Evolutionary conservation across 2,113 vertebrate species (phyloP).

Genomic region (Laterallus jamaicensis): DNA sequence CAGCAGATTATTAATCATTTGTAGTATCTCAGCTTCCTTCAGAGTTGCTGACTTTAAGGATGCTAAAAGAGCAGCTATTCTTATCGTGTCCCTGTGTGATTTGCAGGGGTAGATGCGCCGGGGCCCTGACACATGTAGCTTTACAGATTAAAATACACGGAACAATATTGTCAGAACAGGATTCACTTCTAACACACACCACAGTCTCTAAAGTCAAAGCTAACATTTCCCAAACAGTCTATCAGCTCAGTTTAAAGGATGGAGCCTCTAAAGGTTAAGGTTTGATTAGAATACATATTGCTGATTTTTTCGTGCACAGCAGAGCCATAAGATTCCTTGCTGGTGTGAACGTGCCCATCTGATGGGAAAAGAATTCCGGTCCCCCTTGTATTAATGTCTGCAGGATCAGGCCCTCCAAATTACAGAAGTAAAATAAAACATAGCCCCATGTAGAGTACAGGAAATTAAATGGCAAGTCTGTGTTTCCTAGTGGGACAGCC

Average conservation of each 20-base stretch:
- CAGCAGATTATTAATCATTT: background rate
- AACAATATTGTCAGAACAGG: background rate
- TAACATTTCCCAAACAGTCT: background rate
- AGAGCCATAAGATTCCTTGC: background rate
- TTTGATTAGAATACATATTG: background rate
- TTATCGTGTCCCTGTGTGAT: background rate
- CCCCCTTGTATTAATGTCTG: background rate
- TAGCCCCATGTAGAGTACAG: background rate
- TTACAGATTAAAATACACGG: constrained; percentile 17
- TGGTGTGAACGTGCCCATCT: background rate
- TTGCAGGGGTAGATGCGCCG: constrained; percentile 3
- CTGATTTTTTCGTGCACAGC: background rate
- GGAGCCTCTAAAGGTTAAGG: constrained; percentile 8
- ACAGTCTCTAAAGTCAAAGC: constrained; percentile 32
- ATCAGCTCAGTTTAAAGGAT: background rate
- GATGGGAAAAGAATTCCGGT: background rate
- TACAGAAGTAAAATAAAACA: background rate
- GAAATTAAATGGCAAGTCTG: constrained; percentile 29
- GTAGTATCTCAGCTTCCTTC: background rate
- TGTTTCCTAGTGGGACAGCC: background rate
- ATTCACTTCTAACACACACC: constrained; percentile 11
- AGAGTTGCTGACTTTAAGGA: background rate
- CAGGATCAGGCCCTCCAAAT: constrained; percentile 34
- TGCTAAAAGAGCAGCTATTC: constrained; percentile 8
- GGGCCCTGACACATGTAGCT: background rate